A percentile compares a stretch with the other conserved stretches of the same genome.
Conservation (phyloP, 2,888 invertebrate species). For the Cyclophora albipunctata region DNA sequence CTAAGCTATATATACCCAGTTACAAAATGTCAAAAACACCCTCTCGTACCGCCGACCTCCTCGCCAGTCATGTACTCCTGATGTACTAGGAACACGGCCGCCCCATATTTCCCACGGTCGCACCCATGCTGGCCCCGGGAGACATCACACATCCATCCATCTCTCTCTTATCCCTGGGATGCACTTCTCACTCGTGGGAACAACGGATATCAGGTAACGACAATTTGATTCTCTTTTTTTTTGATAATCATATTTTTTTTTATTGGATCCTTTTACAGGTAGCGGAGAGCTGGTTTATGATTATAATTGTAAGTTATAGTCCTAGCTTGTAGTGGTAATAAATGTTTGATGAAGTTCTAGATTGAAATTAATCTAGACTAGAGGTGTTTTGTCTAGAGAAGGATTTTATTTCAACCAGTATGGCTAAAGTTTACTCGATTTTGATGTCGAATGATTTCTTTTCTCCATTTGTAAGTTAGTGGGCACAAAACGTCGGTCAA, state of each 20-base stretch:
- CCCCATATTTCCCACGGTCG: conserved; percentile 72
- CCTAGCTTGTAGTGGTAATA: too few relatives aligned
- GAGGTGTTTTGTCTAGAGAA: too few relatives aligned
- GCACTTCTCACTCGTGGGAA: conserved; percentile 44
- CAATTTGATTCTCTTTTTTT: conserved; percentile 13
- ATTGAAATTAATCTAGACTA: too few relatives aligned
- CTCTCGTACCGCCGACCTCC: conserved; percentile 25
- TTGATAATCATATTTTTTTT: conserved; percentile 4
- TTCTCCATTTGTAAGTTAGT: too few relatives aligned
- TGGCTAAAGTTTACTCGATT: too few relatives aligned
- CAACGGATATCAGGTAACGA: conserved; percentile 22
- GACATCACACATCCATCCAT: conserved; percentile 23
- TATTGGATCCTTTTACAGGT: background rate
- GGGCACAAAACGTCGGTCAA: too few relatives aligned
- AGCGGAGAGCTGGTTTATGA: too few relatives aligned
- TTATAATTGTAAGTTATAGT: too few relatives aligned
- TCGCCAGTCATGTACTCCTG: conserved; percentile 42
- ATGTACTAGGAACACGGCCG: conserved; percentile 53
- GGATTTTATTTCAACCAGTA: too few relatives aligned
- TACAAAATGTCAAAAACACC: conserved; percentile 13
- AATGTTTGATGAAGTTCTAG: too few relatives aligned
- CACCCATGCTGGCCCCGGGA: conserved; percentile 50
- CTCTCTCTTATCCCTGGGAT: conserved; percentile 49
- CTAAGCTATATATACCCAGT: too few relatives aligned
- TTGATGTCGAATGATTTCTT: too few relatives aligned